A percentile compares a stretch with the other conserved stretches of the same genome.
phyloP scores from a whole-genome alignment of 2,797 vertebrate genomes.

The Eptatretus atami region DNA sequence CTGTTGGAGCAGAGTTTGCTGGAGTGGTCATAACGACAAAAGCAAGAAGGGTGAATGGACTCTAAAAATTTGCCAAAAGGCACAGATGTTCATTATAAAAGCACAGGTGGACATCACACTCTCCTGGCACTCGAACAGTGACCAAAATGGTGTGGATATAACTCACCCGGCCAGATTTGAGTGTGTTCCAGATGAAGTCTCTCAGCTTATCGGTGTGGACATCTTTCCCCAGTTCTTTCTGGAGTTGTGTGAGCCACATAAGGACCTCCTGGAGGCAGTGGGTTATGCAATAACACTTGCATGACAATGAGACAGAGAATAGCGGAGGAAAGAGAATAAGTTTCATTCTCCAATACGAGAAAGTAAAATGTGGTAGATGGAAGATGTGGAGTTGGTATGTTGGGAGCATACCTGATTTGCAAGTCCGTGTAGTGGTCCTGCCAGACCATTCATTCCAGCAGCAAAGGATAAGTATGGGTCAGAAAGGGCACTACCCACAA shows the following conservation, averaged over 20 bases:
- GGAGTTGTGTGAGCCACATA: slow-evolving; percentile 65
- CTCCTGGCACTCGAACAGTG: too few species aligned
- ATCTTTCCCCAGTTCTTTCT: slow-evolving; percentile 69
- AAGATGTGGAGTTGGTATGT: too few species aligned
- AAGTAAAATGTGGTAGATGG: too few species aligned
- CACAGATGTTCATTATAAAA: too few species aligned
- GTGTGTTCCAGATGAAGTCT: slow-evolving; percentile 93
- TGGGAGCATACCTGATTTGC: slow-evolving; percentile 54
- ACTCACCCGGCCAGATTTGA: slow-evolving; percentile 72
- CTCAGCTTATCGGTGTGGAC: slow-evolving; percentile 63
- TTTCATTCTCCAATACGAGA: too few species aligned
- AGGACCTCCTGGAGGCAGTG: slow-evolving; percentile 40
- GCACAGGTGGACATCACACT: too few species aligned
- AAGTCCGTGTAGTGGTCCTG: slow-evolving; percentile 65
- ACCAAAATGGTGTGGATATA: too few species aligned
- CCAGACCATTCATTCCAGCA: slow-evolving; percentile 77
- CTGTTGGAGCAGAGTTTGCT: too few species aligned
- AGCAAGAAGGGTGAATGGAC: not conserved
- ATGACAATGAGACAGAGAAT: too few species aligned
- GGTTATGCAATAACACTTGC: too few species aligned
- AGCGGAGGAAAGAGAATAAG: too few species aligned
- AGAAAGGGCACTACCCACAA: slow-evolving; percentile 69
- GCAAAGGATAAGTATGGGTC: slow-evolving; percentile 83
- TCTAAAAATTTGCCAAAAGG: not conserved
- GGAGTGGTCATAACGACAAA: not conserved